Base-by-base conservation (phyloP, 2,797 vertebrate genomes). In the Euphonia xanthogaster region DNA sequence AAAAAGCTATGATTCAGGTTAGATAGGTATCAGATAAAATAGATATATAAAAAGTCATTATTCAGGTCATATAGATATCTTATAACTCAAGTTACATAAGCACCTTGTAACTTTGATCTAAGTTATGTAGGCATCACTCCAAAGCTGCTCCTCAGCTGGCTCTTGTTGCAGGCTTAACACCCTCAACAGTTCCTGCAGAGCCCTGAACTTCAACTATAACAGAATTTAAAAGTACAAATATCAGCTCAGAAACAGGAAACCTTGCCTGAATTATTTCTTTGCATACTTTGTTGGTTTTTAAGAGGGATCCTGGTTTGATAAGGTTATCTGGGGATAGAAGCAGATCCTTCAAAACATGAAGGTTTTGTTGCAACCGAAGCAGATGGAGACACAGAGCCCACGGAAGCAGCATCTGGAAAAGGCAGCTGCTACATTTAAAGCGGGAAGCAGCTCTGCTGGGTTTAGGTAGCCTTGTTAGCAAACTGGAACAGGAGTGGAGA, bases 381-480 rank as follows among this genome's bases (percentile, higher is more conserved):
- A 86, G 75, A 90, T 45, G 53, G 48, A 89, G 47, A 78, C 30
- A 68, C 18, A 13, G 12, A 30, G 44, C 17, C 13, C 63, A 30
- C 21, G 58, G 83, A 88, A 74, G 40, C 18, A 90, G 62, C 83
- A 92, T 63, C 83, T 88, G 94, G 67, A 88, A 88, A 62, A 88
- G 17, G 22, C 75, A 90, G n/a, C n/a, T 81, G 53, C 53, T 73
- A 85, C 35, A 48, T 62, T 70, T 53, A 73, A 77, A 77, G 53
- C 44, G 78, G 35, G 23, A 53, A 78, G 78, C 20, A 65, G 23
- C 47, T 73, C 78, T 68, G 31, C 57, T 90, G 54, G 3, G 37
- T 78, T 87, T 63, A 58, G 63, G 70, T 33, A 39, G 39, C 31
- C 61, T 51, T 84, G 42, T 81, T 68, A 74, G 66, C 35, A 86